A percentile compares a stretch with the other conserved stretches of the same genome.
phyloP scores from a whole-genome alignment of 2,797 vertebrate species.

The Borostomias antarcticus region DNA sequence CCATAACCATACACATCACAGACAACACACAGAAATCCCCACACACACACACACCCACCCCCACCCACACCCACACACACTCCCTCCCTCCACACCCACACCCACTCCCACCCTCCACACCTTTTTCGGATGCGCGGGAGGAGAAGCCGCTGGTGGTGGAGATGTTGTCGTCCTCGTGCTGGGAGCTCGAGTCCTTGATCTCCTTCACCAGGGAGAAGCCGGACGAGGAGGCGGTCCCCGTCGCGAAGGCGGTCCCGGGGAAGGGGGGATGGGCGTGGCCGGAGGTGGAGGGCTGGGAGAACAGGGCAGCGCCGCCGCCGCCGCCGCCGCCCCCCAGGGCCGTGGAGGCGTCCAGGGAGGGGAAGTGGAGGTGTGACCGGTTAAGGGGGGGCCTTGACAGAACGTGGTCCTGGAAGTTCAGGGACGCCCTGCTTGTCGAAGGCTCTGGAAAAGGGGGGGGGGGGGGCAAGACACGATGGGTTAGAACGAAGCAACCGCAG shows the following conservation, averaged over 20 bases:
- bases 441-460: constrained; percentile 76
- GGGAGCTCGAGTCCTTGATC: constrained; percentile 97
- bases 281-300: constrained; percentile 92
- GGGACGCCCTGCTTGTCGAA: constrained; percentile 86
- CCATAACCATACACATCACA: neutral
- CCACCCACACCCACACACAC: neutral
- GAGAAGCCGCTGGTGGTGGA: constrained; percentile 99
- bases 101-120: constrained; percentile 59
- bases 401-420: constrained; percentile 87
- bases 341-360: constrained; percentile 80
- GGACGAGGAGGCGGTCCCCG: too few species aligned
- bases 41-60: neutral
- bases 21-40: constrained; percentile 18
- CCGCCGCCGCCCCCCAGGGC: constrained; percentile 63
- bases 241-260: constrained; percentile 70
- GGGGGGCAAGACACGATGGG: too few species aligned
- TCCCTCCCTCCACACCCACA: neutral
- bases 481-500: neutral
- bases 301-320: constrained; percentile 53
- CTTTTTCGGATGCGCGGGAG: constrained; percentile 98
- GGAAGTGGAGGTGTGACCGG: constrained; percentile 88
- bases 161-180: constrained; percentile 99
- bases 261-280: constrained; percentile 78
- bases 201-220: constrained; percentile 94
- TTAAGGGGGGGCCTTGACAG: constrained; percentile 93